Evolutionary conservation across 2,888 invertebrate species (phyloP), one percentile per base, ranked within the genome.

Genomic region (Drosophila ustulata): DNA sequence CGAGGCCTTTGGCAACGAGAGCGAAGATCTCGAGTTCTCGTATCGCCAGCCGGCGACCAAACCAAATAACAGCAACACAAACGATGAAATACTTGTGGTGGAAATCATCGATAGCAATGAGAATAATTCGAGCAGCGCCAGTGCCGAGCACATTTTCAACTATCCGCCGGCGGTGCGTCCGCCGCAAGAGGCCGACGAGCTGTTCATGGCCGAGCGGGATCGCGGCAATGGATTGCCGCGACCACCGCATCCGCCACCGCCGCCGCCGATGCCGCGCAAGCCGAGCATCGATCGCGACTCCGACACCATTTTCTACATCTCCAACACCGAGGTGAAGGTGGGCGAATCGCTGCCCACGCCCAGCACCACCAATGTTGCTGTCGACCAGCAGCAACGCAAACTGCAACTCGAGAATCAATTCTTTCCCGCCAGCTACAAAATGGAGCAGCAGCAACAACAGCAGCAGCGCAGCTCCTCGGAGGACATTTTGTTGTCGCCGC

Each of bases 321-420:
- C 92, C n/a, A 93, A 93, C 57, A 93, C 92, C 0, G 92, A 93
- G 71, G 92, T 93, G 0, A 93, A 93, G 77, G 92, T 93, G 23
- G 91, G 92, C 3, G 92, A 93, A 52, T 92, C 92, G 0, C 66
- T 91, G 13, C 92, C 92, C 43, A 90, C 90, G 0, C 58, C 77
- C 47, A 69, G 55, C 28, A 71, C 52, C 8, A 78, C 18, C 87
- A 88, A 57, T 69, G 89, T 57, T 1, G 18, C 18, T 18, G 30
- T 30, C 90, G 91, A 37, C 0, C 86, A 88, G 59, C 87, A 88
- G 59, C 70, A 89, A 57, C 90, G 91, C 30, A 89, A 90, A 53
- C 71, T 81, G 0, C 86, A 88, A 58, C 65, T 91, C 3, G 92
- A 92, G 71, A 90, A 84, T 9, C 91, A 92, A 56, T 92, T 92